Evolutionary conservation across 1,140 invertebrate genomes (phyloP).

Genomic region (Neocloeon triangulifer): DNA sequence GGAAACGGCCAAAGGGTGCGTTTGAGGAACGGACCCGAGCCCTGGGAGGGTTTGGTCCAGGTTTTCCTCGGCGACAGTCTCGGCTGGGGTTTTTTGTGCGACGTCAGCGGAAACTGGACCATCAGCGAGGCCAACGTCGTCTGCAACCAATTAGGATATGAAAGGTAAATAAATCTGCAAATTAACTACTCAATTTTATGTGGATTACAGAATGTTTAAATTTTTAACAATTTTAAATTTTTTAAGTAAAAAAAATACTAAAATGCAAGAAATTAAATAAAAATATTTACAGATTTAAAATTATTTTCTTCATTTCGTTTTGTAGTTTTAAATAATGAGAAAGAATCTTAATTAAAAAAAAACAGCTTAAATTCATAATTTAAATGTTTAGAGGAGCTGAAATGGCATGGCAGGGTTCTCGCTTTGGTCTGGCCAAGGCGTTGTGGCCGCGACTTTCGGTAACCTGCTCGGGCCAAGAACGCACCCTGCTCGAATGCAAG

Average conservation of each 20-base stretch:
- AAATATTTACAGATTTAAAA: background rate
- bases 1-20: slow-evolving; percentile 19
- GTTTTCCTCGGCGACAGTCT: slow-evolving; percentile 17
- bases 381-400: slow-evolving; percentile 21
- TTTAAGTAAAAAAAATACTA: no score
- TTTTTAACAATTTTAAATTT: background rate
- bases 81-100: slow-evolving; percentile 28
- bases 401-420: slow-evolving; percentile 25
- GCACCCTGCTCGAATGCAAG: slow-evolving; percentile 22
- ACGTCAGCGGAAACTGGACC: slow-evolving; percentile 22
- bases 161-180: slow-evolving; percentile 22
- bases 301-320: no score
- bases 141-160: slow-evolving; percentile 28
- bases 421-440: slow-evolving; percentile 4
- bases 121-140: slow-evolving; percentile 25
- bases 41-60: slow-evolving; percentile 27
- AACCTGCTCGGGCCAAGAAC: slow-evolving; percentile 24
- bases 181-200: no score
- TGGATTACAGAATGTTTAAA: no score
- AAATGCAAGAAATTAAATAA: background rate
- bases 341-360: no score
- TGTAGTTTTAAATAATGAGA: no score
- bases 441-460: slow-evolving; percentile 15
- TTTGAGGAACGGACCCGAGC: slow-evolving; percentile 22
- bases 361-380: slow-evolving; percentile 8